phyloP scores from a whole-genome alignment of 2,888 invertebrate species.

The Platypus cylindrus region DNA sequence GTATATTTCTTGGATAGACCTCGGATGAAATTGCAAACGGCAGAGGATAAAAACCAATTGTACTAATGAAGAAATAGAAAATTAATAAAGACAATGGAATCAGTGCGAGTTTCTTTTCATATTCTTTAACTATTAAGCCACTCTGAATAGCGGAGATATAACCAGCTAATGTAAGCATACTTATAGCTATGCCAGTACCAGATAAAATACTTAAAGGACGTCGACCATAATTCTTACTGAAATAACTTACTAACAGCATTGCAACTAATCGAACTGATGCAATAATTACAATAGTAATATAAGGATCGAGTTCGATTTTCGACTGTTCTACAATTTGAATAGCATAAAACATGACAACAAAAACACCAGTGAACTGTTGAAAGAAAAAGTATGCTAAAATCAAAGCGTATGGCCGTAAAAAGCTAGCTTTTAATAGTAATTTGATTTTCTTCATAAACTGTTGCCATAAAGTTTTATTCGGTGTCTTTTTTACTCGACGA shows the following conservation, averaged over 20 bases:
- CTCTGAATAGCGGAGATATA: conserved; percentile 31
- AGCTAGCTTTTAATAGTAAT: conserved; percentile 30
- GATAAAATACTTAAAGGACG: conserved; percentile 45
- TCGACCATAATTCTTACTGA: conserved; percentile 44
- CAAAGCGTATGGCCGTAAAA: conserved; percentile 37
- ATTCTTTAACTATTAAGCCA: conserved; percentile 22
- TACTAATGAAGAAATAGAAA: conserved; percentile 39
- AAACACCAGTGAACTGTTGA: conserved; percentile 45
- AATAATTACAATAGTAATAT: conserved; percentile 39
- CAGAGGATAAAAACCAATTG: conserved; percentile 42
- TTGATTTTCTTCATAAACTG: conserved; percentile 23
- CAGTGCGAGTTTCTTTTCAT: conserved; percentile 22
- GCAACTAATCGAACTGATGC: conserved; percentile 37
- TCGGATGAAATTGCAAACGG: conserved; percentile 47
- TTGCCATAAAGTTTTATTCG: conserved; percentile 16
- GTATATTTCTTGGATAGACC: conserved; percentile 40
- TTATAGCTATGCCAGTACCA: conserved; percentile 42
- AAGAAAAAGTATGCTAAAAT: conserved; percentile 41
- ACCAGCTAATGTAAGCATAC: conserved; percentile 38
- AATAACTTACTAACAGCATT: conserved; percentile 34
- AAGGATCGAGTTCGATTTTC: conserved; percentile 36
- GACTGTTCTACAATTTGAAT: conserved; percentile 39
- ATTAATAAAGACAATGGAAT: conserved; percentile 37
- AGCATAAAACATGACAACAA: conserved; percentile 44
- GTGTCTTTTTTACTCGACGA: conserved; percentile 15